Evolutionary conservation across 2,113 vertebrate genomes (phyloP), one percentile per base, ranked within the genome.

Genomic region (Muntiacus muntjak): DNA sequence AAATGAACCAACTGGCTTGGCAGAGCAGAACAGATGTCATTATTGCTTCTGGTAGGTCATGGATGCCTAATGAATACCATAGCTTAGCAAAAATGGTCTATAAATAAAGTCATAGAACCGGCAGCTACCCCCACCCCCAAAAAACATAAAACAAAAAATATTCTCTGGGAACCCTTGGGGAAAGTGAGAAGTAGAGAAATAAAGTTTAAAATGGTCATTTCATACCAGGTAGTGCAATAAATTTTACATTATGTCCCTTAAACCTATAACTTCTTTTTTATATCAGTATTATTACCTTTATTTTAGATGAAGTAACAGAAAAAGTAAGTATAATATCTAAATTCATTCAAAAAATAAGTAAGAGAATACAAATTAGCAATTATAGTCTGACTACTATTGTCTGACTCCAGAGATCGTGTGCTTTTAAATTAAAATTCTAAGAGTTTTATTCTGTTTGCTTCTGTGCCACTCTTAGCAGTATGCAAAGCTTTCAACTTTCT

Each of bases 11-110:
- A 98, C 88, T 55, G 64, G 52, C 14, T 84, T 78, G 95, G 89
- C 94, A 89, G 60, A 82, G 62, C 60, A 97, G 97, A 98, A 97
- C 92, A 98, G 97, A 98, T 98, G 86, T 79, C 96, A 97, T 81
- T 96, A 52, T 97, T 84, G 21, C 26, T 95, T 85, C 25, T 76
- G 14, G 52, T 90, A 93, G 43, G 82, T 97, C 74, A 60, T 79
- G 9, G 21, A 40, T 85, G 21, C n/a, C 67, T 90, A 67, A 60
- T 43, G 30, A 78, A 82, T 33, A 87, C 19, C 3, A 40, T 1
- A 30, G 43, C 47, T 90, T 50, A 81, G 23, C 36, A 84, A 40
- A 57, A 84, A 83, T 85, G 11, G 3, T 93, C n/a, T 92, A n/a
- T 84, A 67, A 81, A 45, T 52, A 67, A 90, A 87, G 45, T 55